Evolutionary conservation across 1,140 invertebrate species (phyloP).

Genomic region (Drosophila bifasciata): DNA sequence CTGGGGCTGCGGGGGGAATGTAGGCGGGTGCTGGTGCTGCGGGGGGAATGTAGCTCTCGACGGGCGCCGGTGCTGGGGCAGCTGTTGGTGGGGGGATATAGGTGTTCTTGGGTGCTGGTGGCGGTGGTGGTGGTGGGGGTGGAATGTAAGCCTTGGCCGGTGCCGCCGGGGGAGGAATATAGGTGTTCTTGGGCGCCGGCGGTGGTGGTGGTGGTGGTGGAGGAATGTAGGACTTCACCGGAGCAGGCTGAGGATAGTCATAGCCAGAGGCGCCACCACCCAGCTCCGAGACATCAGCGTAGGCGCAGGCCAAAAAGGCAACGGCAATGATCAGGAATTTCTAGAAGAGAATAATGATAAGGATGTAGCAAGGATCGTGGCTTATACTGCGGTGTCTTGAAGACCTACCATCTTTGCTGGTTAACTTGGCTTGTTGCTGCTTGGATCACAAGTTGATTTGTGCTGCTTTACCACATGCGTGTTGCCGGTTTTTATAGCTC

Average conservation of each 20-base stretch:
- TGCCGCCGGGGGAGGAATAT: conserved; percentile 60
- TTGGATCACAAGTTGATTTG: conserved; percentile 60
- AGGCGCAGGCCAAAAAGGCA: conserved; percentile 74
- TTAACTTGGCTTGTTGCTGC: conserved; percentile 49
- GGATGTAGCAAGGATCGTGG: conserved; percentile 2
- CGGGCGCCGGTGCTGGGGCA: conserved; percentile 23
- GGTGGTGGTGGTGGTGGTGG: conserved; percentile 70
- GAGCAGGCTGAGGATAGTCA: conserved; percentile 66
- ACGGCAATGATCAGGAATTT: conserved; percentile 66
- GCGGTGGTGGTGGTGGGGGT: conserved; percentile 48
- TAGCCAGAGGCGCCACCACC: conserved; percentile 63
- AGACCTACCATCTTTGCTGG: conserved; percentile 38
- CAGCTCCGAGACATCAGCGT: conserved; percentile 74
- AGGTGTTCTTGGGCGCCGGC: conserved; percentile 65
- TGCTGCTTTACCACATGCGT: conserved; percentile 59
- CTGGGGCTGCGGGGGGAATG: conserved; percentile 54
- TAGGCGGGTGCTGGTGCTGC: conserved; percentile 42
- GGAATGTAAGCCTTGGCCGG: conserved; percentile 54
- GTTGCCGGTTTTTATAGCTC: conserved; percentile 64
- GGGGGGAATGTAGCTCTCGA: conserved; percentile 56
- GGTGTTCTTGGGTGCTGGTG: conserved; percentile 45
- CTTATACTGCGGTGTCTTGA: too few relatives aligned
- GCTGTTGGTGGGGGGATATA: conserved; percentile 54
- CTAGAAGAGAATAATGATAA: conserved; percentile 14
- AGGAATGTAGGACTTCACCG: conserved; percentile 57